These are phyloP conservation scores for Thelaira solivaga DNA, from an alignment of 2,888 invertebrate species.

Conservation along the genomic window DNA sequence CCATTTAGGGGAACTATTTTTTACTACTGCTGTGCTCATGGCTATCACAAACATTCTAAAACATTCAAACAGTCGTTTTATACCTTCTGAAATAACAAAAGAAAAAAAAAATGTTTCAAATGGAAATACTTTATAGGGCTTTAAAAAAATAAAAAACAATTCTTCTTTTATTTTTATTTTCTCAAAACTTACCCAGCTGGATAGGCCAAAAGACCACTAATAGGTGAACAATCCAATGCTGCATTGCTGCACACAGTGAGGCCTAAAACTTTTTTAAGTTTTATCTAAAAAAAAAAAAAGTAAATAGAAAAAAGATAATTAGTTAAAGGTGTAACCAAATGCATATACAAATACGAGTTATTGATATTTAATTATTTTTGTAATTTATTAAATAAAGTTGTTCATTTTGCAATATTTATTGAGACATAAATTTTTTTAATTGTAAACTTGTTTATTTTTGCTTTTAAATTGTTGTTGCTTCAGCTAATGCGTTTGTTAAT, in stretches of 20 bases:
- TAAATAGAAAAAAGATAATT: constrained; percentile 23
- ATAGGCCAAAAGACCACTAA: constrained; percentile 93
- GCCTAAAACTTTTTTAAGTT: constrained; percentile 95
- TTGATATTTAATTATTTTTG: background rate
- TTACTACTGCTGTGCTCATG: no score
- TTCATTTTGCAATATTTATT: background rate
- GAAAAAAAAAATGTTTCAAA: background rate
- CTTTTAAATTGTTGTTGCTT: no score
- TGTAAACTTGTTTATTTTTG: no score
- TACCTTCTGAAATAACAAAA: no score
- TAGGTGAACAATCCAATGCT: constrained; percentile 91
- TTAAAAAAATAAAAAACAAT: no score
- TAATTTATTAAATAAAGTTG: background rate
- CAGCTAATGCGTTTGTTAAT: no score
- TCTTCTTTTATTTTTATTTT: no score
- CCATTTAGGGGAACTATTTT: no score
- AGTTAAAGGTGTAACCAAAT: constrained; percentile 14
- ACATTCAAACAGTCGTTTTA: background rate
- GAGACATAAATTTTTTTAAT: background rate
- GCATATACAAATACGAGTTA: background rate
- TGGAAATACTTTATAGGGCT: no score
- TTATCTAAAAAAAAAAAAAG: constrained; percentile 84
- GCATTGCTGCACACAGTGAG: constrained; percentile 96
- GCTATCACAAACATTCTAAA: no score
- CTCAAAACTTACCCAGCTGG: constrained; percentile 92